Evolutionary conservation across 2,113 vertebrate genomes (phyloP), one percentile per base, ranked within the genome.

Genomic region (Micronisus gabar): DNA sequence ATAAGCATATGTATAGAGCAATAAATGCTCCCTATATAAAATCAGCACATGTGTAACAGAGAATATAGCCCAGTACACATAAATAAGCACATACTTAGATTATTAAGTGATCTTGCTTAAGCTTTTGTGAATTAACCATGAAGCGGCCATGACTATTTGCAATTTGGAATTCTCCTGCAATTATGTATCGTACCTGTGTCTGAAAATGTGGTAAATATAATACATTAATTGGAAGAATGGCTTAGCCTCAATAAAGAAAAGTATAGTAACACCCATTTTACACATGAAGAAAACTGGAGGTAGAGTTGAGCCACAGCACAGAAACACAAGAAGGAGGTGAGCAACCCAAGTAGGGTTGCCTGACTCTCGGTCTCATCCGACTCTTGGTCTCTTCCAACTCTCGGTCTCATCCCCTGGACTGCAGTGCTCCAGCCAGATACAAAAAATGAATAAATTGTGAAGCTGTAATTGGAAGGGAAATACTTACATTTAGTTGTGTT

Each of bases 1-100:
- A 93, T 91, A 96, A 94, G 89, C 85, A 61, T 80, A 94, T 76
- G 65, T 71, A 84, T 52, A 52, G 78, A 93, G 78, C 75, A 91
- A 52, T 93, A 97, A 97, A 75, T 5, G 10, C 36, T 88, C 83
- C 47, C 41, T 86, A 21, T 91, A 96, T 90, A 81, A 95, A 97
- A 96, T 94, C 90, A 90, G 84, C 82, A 81, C 52, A 86, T 0
- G 0, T 62, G 52, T 88, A 88, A 86, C n/a, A 73, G 56, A 61
- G 55, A 74, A 38, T 89, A 68, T 91, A 65, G 72, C 56, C 45
- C 63, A 81, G 45, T 10, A 17, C 25, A 23, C 71, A 74, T 89
- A 96, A 95, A 73, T 66, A 82, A 87, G 63, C 47, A 52, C 76
- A 70, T 71, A 67, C 61, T 86, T 93, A 79, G 81, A 91, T 92